Evolutionary conservation across 2,113 vertebrate species (phyloP).

Genomic region (Myanophis thanlyinensis): DNA sequence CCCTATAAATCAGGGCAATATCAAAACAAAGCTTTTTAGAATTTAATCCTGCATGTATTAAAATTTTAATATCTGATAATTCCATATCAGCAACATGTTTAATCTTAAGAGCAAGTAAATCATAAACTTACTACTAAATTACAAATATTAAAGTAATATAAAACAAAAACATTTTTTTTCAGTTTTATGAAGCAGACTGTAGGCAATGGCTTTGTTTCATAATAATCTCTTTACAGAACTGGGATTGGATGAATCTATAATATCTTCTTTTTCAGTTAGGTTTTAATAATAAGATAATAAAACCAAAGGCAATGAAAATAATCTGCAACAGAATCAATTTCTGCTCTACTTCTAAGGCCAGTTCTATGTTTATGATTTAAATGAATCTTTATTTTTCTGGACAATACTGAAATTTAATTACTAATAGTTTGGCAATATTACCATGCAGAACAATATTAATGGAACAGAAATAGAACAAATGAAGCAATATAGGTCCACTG

Average conservation of each 20-base stretch:
- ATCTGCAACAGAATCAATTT: not conserved
- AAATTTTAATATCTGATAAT: not conserved
- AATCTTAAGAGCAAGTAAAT: not conserved
- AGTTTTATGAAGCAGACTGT: not conserved
- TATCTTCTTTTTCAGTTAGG: not conserved
- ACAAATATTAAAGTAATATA: not conserved
- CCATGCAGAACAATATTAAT: not conserved
- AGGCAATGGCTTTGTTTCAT: not conserved
- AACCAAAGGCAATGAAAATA: not conserved
- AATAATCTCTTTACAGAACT: not conserved
- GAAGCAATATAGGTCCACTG: not conserved
- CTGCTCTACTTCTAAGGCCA: not conserved
- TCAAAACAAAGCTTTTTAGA: not conserved
- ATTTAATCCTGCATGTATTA: conserved; percentile 16
- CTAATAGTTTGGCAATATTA: not conserved
- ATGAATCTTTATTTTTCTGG: not conserved
- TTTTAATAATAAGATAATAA: not conserved
- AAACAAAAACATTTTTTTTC: not conserved
- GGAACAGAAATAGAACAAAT: not conserved
- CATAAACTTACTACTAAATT: not conserved
- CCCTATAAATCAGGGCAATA: not conserved
- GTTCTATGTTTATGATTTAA: not conserved
- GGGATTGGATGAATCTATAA: not conserved
- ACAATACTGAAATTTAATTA: not conserved
- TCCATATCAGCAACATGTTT: not conserved